Percentiles rank a stretch among this genome's conserved stretches.
Conservation (phyloP, 1,140 invertebrate genomes). For the Melitaea cinxia region DNA sequence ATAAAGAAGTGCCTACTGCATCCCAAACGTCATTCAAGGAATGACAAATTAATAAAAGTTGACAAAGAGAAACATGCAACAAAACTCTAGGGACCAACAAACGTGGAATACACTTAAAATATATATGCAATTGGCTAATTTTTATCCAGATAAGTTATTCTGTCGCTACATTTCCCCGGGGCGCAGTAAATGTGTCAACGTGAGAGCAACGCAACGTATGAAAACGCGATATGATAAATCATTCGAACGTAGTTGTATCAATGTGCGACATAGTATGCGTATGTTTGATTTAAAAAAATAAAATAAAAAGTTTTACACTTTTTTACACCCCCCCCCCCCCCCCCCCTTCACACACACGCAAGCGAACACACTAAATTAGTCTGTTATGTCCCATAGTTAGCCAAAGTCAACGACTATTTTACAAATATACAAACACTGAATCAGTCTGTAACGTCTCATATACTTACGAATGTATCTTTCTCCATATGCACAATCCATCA, state of each 20-base stretch:
- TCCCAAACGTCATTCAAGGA: no score
- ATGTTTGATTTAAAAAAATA: not conserved
- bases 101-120: constrained; percentile 8
- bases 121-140: constrained; percentile 25
- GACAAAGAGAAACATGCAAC: not conserved
- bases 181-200: constrained; percentile 40
- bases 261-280: not conserved
- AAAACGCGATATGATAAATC: constrained; percentile 39
- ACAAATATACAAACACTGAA: no score
- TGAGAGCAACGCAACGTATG: constrained; percentile 25
- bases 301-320: not conserved
- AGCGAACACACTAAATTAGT: no score
- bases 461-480: no score
- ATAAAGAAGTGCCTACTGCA: no score
- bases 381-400: no score
- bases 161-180: constrained; percentile 34
- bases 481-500: no score
- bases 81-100: not conserved
- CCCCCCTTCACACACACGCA: no score
- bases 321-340: no score
- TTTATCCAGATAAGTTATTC: constrained; percentile 34
- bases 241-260: constrained; percentile 2
- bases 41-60: no score
- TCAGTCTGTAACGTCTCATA: no score
- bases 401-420: no score